Conservation (phyloP, 2,113 vertebrate species). For the Oreochromis niloticus region DNA sequence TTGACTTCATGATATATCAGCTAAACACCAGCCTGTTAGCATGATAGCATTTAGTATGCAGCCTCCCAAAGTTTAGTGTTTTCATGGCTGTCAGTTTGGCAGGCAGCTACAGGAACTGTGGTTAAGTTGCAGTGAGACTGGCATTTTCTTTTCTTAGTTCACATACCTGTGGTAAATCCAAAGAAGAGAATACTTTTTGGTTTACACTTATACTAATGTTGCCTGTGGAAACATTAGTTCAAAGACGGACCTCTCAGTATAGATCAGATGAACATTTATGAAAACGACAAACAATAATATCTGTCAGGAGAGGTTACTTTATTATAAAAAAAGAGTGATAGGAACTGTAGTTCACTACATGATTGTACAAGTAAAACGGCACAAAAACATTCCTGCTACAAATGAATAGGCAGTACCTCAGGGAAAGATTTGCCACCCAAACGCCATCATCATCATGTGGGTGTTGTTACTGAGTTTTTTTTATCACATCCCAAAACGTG, state of each 20-base stretch:
- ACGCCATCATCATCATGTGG: neutral
- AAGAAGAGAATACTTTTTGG: neutral
- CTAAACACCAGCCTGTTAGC: neutral
- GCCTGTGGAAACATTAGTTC: neutral
- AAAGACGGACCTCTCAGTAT: neutral
- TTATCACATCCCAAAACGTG: neutral
- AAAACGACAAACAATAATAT: neutral
- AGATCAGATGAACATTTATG: neutral
- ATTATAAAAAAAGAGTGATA: neutral
- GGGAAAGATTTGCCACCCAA: neutral
- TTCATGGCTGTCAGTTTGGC: neutral
- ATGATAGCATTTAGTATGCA: neutral
- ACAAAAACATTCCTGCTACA: neutral
- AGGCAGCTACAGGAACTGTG: neutral
- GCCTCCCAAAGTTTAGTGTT: neutral
- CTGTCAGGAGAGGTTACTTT: neutral
- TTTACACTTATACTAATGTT: neutral
- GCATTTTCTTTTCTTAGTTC: neutral
- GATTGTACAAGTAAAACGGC: constrained; percentile 17
- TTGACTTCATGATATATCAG: neutral
- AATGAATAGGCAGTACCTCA: neutral
- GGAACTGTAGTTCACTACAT: neutral
- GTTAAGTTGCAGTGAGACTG: neutral
- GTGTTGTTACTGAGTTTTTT: neutral
- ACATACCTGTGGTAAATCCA: neutral